Base-by-base conservation (phyloP, 1,140 invertebrate genomes). In the Eumeta japonica region DNA sequence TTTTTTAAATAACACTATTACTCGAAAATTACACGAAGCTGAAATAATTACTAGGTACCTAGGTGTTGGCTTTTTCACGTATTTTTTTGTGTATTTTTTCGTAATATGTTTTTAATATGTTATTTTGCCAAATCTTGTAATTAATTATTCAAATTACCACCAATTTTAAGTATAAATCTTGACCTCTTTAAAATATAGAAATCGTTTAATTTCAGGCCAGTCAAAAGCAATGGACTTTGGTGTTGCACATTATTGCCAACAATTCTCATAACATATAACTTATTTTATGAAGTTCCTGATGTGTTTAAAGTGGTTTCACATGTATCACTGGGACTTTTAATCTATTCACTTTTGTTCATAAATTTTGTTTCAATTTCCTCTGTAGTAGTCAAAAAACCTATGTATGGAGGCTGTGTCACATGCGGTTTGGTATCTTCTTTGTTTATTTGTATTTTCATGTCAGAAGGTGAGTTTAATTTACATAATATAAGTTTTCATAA, bases 151-250 rank as follows among this genome's bases (percentile, higher is more conserved):
- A n/a, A n/a, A n/a, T n/a, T n/a, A n/a, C n/a, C n/a, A n/a, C n/a
- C n/a, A n/a, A n/a, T n/a, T n/a, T n/a, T n/a, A n/a, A n/a, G n/a
- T n/a, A n/a, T n/a, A n/a, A n/a, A n/a, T n/a, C n/a, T n/a, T n/a
- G n/a, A n/a, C n/a, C n/a, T n/a, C n/a, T n/a, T n/a, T n/a, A n/a
- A n/a, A n/a, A n/a, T n/a, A n/a, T n/a, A n/a, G n/a, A n/a, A n/a
- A n/a, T n/a, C n/a, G n/a, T 41, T 33, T 39, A 43, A 34, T 68
- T 62, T 45, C 52, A 73, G 68, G 38, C 52, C 55, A 17, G 43
- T 52, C 7, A 44, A 46, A 32, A 51, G 51, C 35, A 62, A 66
- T 56, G 68, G 68, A 11, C 13, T 73, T 16, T 70, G 65, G 62
- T 66, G 62, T 45, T 52, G 52, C 30, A 27, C 43, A 10, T 48